Evolutionary conservation across 2,888 invertebrate genomes (phyloP).

Genomic region (Antitype chi): DNA sequence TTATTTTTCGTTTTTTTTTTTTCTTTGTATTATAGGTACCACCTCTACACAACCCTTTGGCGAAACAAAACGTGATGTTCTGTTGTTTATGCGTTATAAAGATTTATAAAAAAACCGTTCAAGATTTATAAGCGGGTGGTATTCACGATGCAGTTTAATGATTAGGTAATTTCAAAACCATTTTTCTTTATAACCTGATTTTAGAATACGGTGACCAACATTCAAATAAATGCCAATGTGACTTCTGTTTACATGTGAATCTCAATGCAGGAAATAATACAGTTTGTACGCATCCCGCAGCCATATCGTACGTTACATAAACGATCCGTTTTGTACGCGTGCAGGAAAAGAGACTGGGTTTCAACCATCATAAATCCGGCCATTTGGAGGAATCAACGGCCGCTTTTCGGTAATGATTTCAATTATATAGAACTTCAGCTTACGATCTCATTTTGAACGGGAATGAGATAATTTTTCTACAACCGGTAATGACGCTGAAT

Average conservation of each 20-base stretch:
- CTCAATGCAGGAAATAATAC: background rate
- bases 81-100: background rate
- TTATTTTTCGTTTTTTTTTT: too few species aligned
- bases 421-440: conserved; percentile 71
- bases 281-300: background rate
- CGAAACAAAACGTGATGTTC: too few species aligned
- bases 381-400: conserved; percentile 72
- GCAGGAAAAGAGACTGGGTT: conserved; percentile 33
- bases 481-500: conserved; percentile 59
- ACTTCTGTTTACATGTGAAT: background rate
- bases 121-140: background rate
- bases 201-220: background rate
- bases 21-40: too few species aligned
- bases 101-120: background rate
- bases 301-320: conserved; percentile 1
- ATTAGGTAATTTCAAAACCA: background rate
- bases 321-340: conserved; percentile 1
- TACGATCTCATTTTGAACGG: conserved; percentile 63
- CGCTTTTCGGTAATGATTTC: conserved; percentile 72
- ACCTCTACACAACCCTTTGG: too few species aligned
- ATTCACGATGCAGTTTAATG: background rate
- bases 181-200: background rate
- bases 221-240: background rate
- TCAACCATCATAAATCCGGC: conserved; percentile 67
- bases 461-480: conserved; percentile 67